A percentile compares a stretch with the other conserved stretches of the same genome.
phyloP scores from a whole-genome alignment of 2,113 vertebrate species.

The Amphiprion percula region DNA sequence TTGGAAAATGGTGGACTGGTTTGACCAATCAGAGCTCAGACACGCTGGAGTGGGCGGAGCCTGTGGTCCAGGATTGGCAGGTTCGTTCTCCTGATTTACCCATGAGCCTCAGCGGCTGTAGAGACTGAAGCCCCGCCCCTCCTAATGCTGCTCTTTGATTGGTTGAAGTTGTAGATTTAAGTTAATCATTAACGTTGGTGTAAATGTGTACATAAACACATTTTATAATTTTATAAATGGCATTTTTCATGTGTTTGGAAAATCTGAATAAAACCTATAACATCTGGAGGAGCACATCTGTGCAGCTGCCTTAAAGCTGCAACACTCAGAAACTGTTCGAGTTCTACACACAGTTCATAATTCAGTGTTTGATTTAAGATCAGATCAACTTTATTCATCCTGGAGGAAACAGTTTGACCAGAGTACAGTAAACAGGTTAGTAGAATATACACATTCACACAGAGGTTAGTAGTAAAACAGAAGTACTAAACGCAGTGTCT shows the following conservation, averaged over 20 bases:
- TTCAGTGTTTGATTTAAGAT: too few species aligned
- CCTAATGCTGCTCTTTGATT: background rate
- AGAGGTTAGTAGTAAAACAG: too few species aligned
- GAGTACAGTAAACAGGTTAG: too few species aligned
- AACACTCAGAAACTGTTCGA: too few species aligned
- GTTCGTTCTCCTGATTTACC: background rate
- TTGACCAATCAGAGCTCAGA: background rate
- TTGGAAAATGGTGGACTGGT: background rate
- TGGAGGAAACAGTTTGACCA: too few species aligned
- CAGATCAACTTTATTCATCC: too few species aligned
- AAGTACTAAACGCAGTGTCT: too few species aligned
- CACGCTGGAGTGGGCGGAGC: background rate
- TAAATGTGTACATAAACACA: too few species aligned
- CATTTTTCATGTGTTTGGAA: slow-evolving; percentile 31
- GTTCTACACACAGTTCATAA: too few species aligned
- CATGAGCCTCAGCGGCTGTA: background rate
- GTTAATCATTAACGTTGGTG: background rate
- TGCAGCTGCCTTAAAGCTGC: background rate
- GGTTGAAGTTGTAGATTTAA: background rate
- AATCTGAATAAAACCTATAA: slow-evolving; percentile 10
- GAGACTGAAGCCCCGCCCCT: background rate
- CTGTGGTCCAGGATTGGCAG: background rate
- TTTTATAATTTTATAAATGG: slow-evolving; percentile 18
- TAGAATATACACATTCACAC: too few species aligned
- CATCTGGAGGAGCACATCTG: background rate